A percentile compares a stretch with the other conserved stretches of the same genome.
phyloP scores from a whole-genome alignment of 2,113 vertebrate genomes.

The Percina caprodes region DNA sequence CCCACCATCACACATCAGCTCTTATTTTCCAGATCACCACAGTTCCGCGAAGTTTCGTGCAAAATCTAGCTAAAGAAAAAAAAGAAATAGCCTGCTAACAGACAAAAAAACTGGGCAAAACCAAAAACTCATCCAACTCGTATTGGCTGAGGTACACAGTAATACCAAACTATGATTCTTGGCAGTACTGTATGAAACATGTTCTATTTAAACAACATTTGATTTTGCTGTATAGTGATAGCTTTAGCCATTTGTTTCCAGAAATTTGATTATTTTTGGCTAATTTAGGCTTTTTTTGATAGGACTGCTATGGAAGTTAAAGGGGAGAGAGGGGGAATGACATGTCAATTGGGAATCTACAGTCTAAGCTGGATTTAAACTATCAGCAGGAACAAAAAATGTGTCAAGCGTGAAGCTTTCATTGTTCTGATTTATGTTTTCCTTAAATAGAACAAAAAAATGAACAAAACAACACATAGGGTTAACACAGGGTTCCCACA shows the following conservation, averaged over 20 bases:
- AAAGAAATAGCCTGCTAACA: neutral
- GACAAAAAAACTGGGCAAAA: constrained; percentile 22
- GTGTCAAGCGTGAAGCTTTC: neutral
- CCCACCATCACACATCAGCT: constrained; percentile 10
- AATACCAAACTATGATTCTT: constrained; percentile 9
- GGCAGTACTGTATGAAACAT: constrained; percentile 15
- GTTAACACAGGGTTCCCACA: constrained; percentile 21
- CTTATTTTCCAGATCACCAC: constrained; percentile 15
- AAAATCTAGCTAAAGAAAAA: constrained; percentile 6
- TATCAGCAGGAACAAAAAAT: neutral
- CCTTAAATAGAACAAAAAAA: constrained; percentile 1
- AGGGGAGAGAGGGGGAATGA: no score
- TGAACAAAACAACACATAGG: constrained; percentile 27
- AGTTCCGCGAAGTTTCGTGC: constrained; percentile 38
- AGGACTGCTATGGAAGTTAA: no score
- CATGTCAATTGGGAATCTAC: neutral
- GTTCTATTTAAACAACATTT: constrained; percentile 18
- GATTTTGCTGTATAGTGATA: neutral
- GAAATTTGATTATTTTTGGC: neutral
- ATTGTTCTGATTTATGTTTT: constrained; percentile 26
- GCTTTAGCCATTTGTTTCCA: constrained; percentile 12
- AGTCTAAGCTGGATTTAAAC: constrained; percentile 1
- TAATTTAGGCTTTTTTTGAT: no score
- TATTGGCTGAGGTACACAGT: constrained; percentile 6
- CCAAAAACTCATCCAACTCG: constrained; percentile 8